Base-by-base conservation (phyloP, 2,888 invertebrate species). In the Polietes domitor region DNA sequence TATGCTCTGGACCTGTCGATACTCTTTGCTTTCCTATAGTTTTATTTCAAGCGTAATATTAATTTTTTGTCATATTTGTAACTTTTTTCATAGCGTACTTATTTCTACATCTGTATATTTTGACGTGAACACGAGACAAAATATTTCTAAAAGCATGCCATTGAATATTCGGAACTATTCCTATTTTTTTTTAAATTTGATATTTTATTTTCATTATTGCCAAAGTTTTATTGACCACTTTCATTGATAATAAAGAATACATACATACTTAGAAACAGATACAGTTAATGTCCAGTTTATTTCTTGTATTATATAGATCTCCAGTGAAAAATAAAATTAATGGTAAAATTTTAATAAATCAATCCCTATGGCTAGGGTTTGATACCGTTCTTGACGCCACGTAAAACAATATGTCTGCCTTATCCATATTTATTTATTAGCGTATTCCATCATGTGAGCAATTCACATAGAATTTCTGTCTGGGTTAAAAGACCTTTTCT, bases 81-180 rank as follows among this genome's bases (percentile, higher is more conserved):
- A 53, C 17, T 53, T 53, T 26, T 26, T 12, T 0, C 37, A 12
- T 37, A 26, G 12, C 24, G 21, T 55, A 24, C 32, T 32, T 5
- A 32, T 32, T 32, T 26, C 2, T 41, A 41, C 6, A 10, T 41
- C 4, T 41, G 4, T 21, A 12, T 21, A 50, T 55, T 55, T 5
- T 10, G 5, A 26, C 12, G 15, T 26, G 26, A 26, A 26, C 10
- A 55, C 55, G 7, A 58, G n/a, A n/a, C n/a, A n/a, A n/a, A n/a
- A n/a, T n/a, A 58, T 26, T 58, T 58, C 1, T 26, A 28, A 61
- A n/a, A 61, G 58, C 61, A 28, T 61, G 28, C 61, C 61, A 61
- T 61, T 58, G 12, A 55, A 55, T 55, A 12, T 19, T 58, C 58
- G 58, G 26, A 58, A 26, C 9, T 61, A 28, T 61, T 61, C 61